phyloP scores from a whole-genome alignment of 1,140 invertebrate species.

The Calliopsis andreniformis region DNA sequence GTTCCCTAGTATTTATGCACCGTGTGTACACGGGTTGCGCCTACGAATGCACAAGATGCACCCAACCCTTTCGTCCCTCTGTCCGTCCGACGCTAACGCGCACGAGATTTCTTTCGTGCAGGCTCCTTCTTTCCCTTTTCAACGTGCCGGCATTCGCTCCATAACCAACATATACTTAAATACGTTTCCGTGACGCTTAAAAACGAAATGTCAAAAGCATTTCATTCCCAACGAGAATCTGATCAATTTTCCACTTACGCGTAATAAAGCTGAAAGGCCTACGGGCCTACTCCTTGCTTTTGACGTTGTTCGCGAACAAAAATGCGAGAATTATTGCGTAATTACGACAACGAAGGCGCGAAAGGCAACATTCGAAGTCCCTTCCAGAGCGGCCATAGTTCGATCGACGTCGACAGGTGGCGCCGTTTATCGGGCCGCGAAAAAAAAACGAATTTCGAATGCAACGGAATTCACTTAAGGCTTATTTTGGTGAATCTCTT shows the following conservation, averaged over 20 bases:
- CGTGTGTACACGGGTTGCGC: background rate
- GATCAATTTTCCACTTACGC: background rate
- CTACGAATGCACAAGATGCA: conserved; percentile 20
- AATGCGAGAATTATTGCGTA: no score
- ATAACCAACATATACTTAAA: background rate
- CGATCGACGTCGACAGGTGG: background rate
- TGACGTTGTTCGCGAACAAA: no score
- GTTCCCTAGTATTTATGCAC: conserved; percentile 44
- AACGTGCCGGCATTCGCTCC: background rate
- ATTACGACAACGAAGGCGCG: no score
- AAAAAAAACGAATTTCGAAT: background rate
- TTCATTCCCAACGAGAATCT: background rate
- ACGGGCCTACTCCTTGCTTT: no score
- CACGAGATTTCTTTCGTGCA: background rate
- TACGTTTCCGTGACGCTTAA: background rate
- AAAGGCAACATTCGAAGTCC: no score
- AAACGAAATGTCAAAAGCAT: background rate
- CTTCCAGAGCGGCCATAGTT: background rate
- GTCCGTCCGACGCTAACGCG: background rate
- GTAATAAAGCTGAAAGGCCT: background rate
- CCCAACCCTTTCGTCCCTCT: background rate
- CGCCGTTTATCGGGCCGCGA: background rate
- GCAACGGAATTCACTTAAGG: no score
- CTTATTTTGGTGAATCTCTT: no score
- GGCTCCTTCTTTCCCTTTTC: background rate